These are phyloP conservation scores for Empis livida DNA, from an alignment of 2,888 invertebrate species.

Conservation along the genomic window DNA sequence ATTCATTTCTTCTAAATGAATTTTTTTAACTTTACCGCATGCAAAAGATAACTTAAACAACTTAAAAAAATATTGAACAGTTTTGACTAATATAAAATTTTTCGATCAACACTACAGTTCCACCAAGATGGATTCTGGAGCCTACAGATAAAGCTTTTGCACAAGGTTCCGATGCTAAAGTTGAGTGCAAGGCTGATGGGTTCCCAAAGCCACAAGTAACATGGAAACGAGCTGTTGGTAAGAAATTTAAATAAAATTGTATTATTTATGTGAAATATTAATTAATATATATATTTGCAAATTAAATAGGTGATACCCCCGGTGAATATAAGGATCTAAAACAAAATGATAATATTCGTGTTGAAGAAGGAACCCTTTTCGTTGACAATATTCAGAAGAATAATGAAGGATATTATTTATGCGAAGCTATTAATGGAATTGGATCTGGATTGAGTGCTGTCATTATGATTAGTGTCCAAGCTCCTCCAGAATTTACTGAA, in stretches of 20 bases:
- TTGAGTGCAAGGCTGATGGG: conserved; percentile 92
- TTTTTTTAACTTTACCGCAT: conserved; percentile 4
- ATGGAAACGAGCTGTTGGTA: conserved; percentile 93
- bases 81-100: conserved; percentile 8
- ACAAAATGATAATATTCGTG: conserved; percentile 79
- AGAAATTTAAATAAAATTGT: conserved; percentile 12
- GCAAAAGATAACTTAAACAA: conserved; percentile 1
- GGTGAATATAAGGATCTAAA: conserved; percentile 89
- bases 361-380: conserved; percentile 85
- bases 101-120: conserved; percentile 46
- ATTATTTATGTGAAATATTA: not conserved
- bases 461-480: conserved; percentile 87
- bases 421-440: conserved; percentile 92
- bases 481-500: conserved; percentile 86
- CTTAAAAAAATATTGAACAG: not conserved
- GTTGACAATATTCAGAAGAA: conserved; percentile 85
- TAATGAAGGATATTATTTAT: conserved; percentile 89
- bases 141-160: conserved; percentile 92
- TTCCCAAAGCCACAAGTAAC: conserved; percentile 89
- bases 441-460: conserved; percentile 91
- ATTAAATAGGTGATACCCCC: conserved; percentile 62
- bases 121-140: conserved; percentile 90
- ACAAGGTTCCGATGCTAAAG: conserved; percentile 84
- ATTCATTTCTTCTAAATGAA: no score
- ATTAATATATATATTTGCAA: conserved; percentile 1